Base-by-base conservation (phyloP, 2,797 vertebrate species). In the Leuciscus waleckii region DNA sequence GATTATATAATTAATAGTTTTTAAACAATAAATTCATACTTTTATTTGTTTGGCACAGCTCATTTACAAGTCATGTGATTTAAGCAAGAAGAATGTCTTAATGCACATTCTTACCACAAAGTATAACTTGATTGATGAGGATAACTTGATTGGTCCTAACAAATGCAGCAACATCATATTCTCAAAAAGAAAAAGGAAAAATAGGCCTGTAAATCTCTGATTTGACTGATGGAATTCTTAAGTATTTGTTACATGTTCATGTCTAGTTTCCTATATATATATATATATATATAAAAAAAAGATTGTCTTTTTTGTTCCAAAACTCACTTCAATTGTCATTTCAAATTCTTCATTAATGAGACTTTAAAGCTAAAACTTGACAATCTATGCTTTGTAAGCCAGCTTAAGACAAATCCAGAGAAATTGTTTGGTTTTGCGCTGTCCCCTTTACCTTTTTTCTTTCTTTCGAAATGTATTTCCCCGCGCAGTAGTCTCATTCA, bases 341-440 rank as follows among this genome's bases (percentile, higher is more conserved):
- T 79, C 29, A 37, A 13, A 70, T 43, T 58, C 9, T 78, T 41
- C 46, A 16, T 84, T 43, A 84, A 69, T 21, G 21, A 69, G 21
- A 46, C 21, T 35, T 70, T 35, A 35, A 32, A 79, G 41, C 29
- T 51, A 26, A 85, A 67, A 54, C 32, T 71, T 73, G 84, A 85
- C 84, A 85, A 85, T 85, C 77, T 51, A 26, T 79, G 77, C 84
- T 70, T 79, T 51, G 43, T 69, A 73, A 73, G 16, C 35, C 77
- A 80, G 23, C 68, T 73, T 41, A 61, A 85, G 84, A 77, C 82
- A 87, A 79, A 81, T 81, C 49, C 41, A 74, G 63, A 63, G 21
- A 70, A 61, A 75, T 61, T 29, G 61, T 65, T 16, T 82, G 16
- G 9, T 70, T 85, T 58, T 85, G 56, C 41, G 46, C 26, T 49